These are phyloP conservation scores for Drosophila dives DNA, from an alignment of 2,888 invertebrate genomes.

Conservation along the genomic window DNA sequence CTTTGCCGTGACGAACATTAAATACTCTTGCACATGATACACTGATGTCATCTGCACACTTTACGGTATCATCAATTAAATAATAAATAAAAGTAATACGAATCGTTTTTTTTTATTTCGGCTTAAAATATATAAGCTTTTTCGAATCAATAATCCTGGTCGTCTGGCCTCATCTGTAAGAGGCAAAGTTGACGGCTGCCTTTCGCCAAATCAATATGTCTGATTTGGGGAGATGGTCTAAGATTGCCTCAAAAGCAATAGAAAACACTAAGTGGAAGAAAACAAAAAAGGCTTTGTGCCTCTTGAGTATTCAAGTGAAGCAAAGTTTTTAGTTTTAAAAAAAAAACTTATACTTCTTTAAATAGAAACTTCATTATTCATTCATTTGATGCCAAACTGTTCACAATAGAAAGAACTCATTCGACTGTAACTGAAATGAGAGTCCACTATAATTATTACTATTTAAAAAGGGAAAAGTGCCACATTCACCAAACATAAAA, in stretches of 20 bases:
- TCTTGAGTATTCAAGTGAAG: conserved; percentile 1
- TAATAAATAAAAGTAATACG: not conserved
- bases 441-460: conserved; percentile 5
- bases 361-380: not conserved
- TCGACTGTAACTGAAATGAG: conserved; percentile 9
- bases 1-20: conserved; percentile 33
- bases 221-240: conserved; percentile 6
- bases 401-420: not conserved
- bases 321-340: conserved; percentile 1
- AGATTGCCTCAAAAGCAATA: conserved; percentile 8
- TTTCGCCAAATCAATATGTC: conserved; percentile 27
- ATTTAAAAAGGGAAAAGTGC: not conserved
- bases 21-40: conserved; percentile 37
- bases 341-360: not conserved
- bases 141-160: conserved; percentile 4
- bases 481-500: not conserved
- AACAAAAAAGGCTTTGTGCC: conserved; percentile 7
- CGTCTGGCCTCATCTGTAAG: not conserved
- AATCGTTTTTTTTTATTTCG: not conserved
- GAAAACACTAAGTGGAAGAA: conserved; percentile 2
- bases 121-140: not conserved
- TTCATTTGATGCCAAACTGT: not conserved
- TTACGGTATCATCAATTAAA: conserved; percentile 10
- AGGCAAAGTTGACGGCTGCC: conserved; percentile 13
- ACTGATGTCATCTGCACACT: conserved; percentile 9